Conservation (phyloP, 2,888 invertebrate species). For the Lycia hirtaria region DNA sequence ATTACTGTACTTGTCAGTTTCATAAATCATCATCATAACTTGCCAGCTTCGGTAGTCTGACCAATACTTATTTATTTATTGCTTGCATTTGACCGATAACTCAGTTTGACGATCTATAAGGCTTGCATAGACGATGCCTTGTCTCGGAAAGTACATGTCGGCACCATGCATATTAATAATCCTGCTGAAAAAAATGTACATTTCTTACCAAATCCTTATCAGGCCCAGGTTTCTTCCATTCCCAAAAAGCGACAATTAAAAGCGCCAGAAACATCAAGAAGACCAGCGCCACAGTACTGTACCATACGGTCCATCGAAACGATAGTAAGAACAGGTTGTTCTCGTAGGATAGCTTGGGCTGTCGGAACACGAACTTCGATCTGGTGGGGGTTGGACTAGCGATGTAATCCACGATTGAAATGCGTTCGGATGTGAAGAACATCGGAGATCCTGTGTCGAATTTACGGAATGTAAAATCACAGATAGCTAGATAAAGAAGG, state of each 20-base stretch:
- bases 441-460: constrained; percentile 86
- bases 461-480: no score
- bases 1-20: no score
- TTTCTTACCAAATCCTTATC: constrained; percentile 42
- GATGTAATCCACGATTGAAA: constrained; percentile 87
- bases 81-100: no score
- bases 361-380: constrained; percentile 89
- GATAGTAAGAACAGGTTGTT: constrained; percentile 90
- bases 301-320: constrained; percentile 88
- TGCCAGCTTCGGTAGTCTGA: no score
- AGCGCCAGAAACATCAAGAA: constrained; percentile 72
- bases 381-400: constrained; percentile 88
- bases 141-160: no score
- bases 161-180: no score
- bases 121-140: no score
- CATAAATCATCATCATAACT: no score
- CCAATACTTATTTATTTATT: no score
- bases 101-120: no score
- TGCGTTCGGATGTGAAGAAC: constrained; percentile 87
- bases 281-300: constrained; percentile 78
- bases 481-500: no score
- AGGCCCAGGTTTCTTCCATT: constrained; percentile 65
- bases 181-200: no score
- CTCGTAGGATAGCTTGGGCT: constrained; percentile 89
- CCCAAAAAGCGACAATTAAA: constrained; percentile 68